phyloP scores from a whole-genome alignment of 2,888 invertebrate species.

The Meganola albula region DNA sequence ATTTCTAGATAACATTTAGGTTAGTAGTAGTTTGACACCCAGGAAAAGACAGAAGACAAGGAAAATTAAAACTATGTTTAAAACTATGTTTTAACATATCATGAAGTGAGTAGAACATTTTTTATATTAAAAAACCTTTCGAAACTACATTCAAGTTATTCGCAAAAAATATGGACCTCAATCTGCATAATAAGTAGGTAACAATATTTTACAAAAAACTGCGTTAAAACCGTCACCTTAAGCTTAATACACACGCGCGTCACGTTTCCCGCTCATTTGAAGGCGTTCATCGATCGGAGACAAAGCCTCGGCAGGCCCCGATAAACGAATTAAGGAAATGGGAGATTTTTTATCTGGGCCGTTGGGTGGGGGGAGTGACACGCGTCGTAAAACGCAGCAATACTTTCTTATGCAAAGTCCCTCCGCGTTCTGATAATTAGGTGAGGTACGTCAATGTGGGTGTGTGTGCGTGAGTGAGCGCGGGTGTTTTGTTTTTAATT shows the following conservation, averaged over 20 bases:
- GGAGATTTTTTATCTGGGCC: conserved; percentile 77
- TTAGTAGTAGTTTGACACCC: no score
- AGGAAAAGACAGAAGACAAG: no score
- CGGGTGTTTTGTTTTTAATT: conserved; percentile 68
- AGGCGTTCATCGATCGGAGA: conserved; percentile 75
- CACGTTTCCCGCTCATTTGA: conserved; percentile 73
- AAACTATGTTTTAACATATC: no score
- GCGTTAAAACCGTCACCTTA: conserved; percentile 53
- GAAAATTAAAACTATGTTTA: no score
- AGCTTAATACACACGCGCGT: conserved; percentile 71
- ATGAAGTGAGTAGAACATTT: no score
- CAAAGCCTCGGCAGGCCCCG: conserved; percentile 73
- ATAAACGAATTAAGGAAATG: conserved; percentile 79
- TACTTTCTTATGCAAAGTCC: conserved; percentile 77
- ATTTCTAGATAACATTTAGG: no score
- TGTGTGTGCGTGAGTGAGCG: conserved; percentile 55
- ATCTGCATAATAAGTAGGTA: conserved; percentile 28
- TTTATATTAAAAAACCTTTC: no score
- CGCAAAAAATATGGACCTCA: conserved; percentile 12
- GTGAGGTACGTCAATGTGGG: conserved; percentile 57
- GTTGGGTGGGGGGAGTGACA: conserved; percentile 49
- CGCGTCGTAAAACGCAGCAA: conserved; percentile 76
- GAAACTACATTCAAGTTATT: conserved; percentile 9
- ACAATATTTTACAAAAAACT: conserved; percentile 27
- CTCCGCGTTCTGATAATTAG: conserved; percentile 71